Percentiles rank a stretch among this genome's conserved stretches.
phyloP scores from a whole-genome alignment of 2,797 vertebrate genomes.

The Hylomyscus alleni region DNA sequence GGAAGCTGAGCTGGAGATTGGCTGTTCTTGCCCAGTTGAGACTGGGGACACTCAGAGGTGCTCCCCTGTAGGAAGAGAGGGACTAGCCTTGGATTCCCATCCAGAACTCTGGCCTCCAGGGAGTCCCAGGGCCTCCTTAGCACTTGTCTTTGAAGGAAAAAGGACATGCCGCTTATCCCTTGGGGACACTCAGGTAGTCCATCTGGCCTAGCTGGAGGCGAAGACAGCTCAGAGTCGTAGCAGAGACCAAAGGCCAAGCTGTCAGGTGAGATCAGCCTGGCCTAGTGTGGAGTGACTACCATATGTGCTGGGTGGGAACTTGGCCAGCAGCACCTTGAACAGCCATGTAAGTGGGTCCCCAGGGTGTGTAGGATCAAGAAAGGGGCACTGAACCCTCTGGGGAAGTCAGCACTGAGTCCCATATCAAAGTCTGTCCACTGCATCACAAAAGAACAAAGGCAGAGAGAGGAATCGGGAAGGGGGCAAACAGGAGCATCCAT shows the following conservation, averaged over 20 bases:
- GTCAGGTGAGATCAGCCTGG: background rate
- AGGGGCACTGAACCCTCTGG: background rate
- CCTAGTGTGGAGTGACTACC: background rate
- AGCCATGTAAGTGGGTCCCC: background rate
- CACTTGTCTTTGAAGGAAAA: background rate
- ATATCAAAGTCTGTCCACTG: background rate
- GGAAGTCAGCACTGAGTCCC: background rate
- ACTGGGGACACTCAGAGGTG: background rate
- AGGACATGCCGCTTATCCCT: background rate
- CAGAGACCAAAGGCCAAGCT: background rate
- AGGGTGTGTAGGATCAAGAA: background rate
- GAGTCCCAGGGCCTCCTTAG: background rate
- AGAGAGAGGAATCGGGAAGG: no score
- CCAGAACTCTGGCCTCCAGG: background rate
- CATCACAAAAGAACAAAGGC: no score
- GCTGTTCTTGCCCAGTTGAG: slow-evolving; percentile 77
- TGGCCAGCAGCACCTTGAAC: background rate
- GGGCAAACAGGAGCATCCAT: background rate
- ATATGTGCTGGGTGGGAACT: background rate
- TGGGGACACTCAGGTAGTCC: background rate
- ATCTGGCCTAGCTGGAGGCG: no score
- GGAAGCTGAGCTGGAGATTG: slow-evolving; percentile 80
- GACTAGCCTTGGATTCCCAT: background rate
- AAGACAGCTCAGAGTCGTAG: background rate
- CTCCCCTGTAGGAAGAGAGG: accelerated